phyloP scores from a whole-genome alignment of 2,888 invertebrate species.

The Arenicola marina region DNA sequence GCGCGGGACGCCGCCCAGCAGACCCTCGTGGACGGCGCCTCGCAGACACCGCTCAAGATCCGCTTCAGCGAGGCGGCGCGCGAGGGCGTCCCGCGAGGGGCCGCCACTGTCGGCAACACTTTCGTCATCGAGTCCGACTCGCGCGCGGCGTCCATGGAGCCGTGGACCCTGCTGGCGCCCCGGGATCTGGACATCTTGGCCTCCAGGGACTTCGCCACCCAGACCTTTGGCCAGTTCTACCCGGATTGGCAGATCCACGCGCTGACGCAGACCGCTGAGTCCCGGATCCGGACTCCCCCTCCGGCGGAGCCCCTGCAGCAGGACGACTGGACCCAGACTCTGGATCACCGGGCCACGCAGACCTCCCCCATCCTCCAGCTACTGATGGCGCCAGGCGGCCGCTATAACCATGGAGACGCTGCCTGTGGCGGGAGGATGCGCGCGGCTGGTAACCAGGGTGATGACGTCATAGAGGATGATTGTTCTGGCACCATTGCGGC shows the following conservation, averaged over 20 bases:
- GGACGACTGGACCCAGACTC: not conserved
- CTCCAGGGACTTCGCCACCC: conserved; percentile 24
- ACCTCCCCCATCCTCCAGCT: not conserved
- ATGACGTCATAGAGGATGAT: not conserved
- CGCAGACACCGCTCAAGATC: conserved; percentile 17
- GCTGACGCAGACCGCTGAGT: conserved; percentile 6
- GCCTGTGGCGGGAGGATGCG: too few relatives aligned
- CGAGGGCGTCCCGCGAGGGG: not conserved
- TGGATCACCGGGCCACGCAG: not conserved
- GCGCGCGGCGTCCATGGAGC: conserved; percentile 2
- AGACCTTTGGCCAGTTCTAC: conserved; percentile 29
- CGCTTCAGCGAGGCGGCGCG: not conserved
- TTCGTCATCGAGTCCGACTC: conserved; percentile 14
- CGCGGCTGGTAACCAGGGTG: too few relatives aligned
- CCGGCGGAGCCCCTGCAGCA: too few relatives aligned
- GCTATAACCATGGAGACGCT: too few relatives aligned
- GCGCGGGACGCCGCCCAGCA: conserved; percentile 5
- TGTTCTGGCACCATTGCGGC: not conserved
- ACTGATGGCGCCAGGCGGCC: not conserved
- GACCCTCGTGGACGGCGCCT: conserved; percentile 5
- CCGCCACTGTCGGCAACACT: conserved; percentile 13
- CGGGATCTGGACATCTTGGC: conserved; percentile 13
- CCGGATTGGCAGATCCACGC: not conserved
- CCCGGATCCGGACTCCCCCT: not conserved
- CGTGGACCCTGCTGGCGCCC: conserved; percentile 13